phyloP scores from a whole-genome alignment of 2,113 vertebrate species.

The Axis porcinus region DNA sequence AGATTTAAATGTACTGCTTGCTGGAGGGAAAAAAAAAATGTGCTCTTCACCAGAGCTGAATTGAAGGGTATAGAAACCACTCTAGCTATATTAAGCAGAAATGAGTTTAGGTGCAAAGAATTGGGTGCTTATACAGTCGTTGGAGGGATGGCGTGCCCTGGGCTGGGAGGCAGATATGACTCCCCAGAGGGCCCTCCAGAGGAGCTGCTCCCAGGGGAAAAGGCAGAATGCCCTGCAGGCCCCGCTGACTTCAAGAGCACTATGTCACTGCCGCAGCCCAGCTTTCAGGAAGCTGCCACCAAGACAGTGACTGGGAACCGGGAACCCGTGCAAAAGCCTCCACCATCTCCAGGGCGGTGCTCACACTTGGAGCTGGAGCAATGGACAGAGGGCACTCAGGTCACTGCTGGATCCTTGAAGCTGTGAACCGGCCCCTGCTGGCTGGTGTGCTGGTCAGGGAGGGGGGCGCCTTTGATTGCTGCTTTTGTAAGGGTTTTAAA shows the following conservation, averaged over 20 bases:
- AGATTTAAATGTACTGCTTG: not conserved
- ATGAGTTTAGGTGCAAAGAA: not conserved
- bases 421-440: not conserved
- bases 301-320: not conserved
- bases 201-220: not conserved
- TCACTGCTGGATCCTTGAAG: not conserved
- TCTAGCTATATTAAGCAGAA: not conserved
- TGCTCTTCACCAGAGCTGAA: not conserved
- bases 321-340: not conserved
- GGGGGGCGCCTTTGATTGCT: not conserved
- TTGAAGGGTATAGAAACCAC: not conserved
- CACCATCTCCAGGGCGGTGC: not conserved
- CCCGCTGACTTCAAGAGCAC: not conserved
- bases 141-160: not conserved
- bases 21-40: not conserved
- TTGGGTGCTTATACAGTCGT: not conserved
- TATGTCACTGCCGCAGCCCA: not conserved
- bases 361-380: accelerated
- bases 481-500: not conserved
- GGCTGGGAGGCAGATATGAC: not conserved
- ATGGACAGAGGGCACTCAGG: not conserved
- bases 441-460: accelerated
- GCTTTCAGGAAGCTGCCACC: not conserved
- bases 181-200: not conserved
- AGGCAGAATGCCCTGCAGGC: not conserved